phyloP scores from a whole-genome alignment of 1,140 invertebrate species.

The Lepidostoma basale region DNA sequence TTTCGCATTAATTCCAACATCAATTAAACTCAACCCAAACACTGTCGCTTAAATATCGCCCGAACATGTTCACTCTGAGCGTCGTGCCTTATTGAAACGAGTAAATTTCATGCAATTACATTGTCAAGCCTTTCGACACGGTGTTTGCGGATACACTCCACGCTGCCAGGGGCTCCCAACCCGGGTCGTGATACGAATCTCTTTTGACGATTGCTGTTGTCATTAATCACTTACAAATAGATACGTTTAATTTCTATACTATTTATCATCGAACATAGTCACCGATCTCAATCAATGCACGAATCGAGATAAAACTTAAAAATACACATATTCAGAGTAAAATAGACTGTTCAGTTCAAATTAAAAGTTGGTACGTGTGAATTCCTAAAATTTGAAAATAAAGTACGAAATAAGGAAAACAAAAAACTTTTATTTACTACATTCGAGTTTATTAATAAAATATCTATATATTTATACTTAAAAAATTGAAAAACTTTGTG shows the following conservation, averaged over 20 bases:
- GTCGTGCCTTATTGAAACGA: slow-evolving; percentile 39
- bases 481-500: no score
- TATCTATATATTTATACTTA: no score
- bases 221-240: not conserved
- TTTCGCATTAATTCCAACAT: slow-evolving; percentile 41
- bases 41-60: slow-evolving; percentile 30
- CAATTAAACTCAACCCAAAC: slow-evolving; percentile 45
- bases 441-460: no score
- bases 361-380: no score
- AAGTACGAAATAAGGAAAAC: no score
- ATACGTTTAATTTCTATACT: not conserved
- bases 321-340: no score
- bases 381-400: no score
- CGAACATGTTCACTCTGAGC: slow-evolving; percentile 17
- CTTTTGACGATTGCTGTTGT: not conserved
- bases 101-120: slow-evolving; percentile 39
- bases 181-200: not conserved
- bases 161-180: not conserved
- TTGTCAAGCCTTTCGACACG: slow-evolving; percentile 23
- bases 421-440: no score
- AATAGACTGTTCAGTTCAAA: no score
- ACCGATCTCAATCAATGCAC: not conserved
- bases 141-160: slow-evolving; percentile 10
- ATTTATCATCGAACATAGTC: not conserved
- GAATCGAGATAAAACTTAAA: not conserved